Base-by-base conservation (phyloP, 1,140 invertebrate genomes). In the Ylistrum balloti region DNA sequence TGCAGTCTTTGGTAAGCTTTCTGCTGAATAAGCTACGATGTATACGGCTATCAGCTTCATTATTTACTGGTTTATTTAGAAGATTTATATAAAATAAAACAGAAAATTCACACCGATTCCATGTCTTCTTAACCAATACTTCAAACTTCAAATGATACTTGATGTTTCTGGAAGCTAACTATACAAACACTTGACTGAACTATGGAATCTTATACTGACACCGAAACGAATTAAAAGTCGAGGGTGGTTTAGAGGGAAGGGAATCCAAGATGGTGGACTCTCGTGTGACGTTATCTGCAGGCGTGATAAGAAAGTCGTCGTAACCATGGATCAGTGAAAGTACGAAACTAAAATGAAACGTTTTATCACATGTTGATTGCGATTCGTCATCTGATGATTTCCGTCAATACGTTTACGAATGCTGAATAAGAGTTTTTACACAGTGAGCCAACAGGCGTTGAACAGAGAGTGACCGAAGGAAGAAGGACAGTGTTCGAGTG, bases 281-380 rank as follows among this genome's bases (percentile, higher is more conserved):
- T 74, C 56, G 56, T 17, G 56, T 74, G 56, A 74, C 56, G 56
- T 74, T 74, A 74, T 74, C 56, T 74, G 1, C 22, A 28, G 56
- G 56, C 5, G 56, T 28, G 56, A 74, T 74, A 74, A 74, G n/a
- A 1, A 74, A 74, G 56, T 74, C 56, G 56, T 28, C 56, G 56
- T 74, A 74, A 74, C 22, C 56, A 74, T 11, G 56, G 56, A n/a
- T 74, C 56, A 74, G 56, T 74, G 56, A 74, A 74, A 74, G 56
- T 74, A 74, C 56, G 56, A 74, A 74, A 74, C 56, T 74, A 74
- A 74, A 74, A 74, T 74, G 56, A 28, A 74, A 74, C 45, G 56
- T 74, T 74, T 74, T 74, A 74, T 74, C 56, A 74, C 56, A 74
- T 74, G 56, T 74, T 74, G 56, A 74, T 74, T 74, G n/a, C 56